Base-by-base conservation (phyloP, 2,888 invertebrate genomes). In the Habrosyne pyritoides region DNA sequence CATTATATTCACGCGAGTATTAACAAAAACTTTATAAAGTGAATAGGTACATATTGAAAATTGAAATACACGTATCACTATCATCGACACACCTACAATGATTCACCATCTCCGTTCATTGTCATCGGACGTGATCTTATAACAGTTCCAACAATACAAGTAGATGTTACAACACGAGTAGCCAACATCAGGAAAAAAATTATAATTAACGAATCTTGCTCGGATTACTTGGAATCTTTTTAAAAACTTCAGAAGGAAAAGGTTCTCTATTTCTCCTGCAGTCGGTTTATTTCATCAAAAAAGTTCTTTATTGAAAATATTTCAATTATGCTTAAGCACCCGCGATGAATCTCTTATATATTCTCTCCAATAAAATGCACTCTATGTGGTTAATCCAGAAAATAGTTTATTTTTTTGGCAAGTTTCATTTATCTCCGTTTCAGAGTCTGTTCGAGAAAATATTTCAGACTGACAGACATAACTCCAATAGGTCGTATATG, bases 31-130 rank as follows among this genome's bases (percentile, higher is more conserved):
- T 67, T 3, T 42, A 18, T 30, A 26, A 54, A 60, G 53, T 58
- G 64, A 71, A 66, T 67, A 70, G 67, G 58, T 60, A 69, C 63
- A 71, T 68, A 69, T 71, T 69, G 71, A 71, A 71, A 71, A 69
- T 75, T 71, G 66, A 62, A 73, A 68, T 71, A 72, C 64, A 60
- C 63, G 64, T 72, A 69, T 68, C 69, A 65, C 59, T 59, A 64
- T 48, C 52, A 55, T 59, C 42, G 67, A 67, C 66, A 70, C 66
- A 67, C 63, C 62, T 65, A 60, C 68, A 67, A 57, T 75, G 75
- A 75, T 63, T 77, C 77, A 76, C 64, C 42, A n/a, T 42, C 42
- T 42, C 8, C 53, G 56, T 63, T 61, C 59, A 63, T 65, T 67
- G 64, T 63, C 59, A 58, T 56, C 36, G 61, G 47, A 74, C 71